Conservation (phyloP, 2,888 invertebrate species). For the Calephelis perditalis region DNA sequence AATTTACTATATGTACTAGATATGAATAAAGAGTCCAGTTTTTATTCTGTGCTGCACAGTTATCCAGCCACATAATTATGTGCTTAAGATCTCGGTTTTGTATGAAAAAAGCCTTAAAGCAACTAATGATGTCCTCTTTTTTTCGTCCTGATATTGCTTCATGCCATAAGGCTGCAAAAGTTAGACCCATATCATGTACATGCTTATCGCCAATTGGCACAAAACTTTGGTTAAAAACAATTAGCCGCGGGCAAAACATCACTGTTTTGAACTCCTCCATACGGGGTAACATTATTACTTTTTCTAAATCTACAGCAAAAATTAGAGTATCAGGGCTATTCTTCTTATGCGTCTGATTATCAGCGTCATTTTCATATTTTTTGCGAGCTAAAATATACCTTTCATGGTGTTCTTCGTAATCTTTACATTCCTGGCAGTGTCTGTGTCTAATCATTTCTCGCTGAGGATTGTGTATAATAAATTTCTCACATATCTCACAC, state of each 20-base stretch:
- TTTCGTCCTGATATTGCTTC: constrained; percentile 25
- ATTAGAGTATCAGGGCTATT: constrained; percentile 16
- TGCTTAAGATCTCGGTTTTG: constrained; percentile 19
- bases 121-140: constrained; percentile 27
- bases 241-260: constrained; percentile 17
- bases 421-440: constrained; percentile 20
- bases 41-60: constrained; percentile 33
- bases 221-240: constrained; percentile 16
- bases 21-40: constrained; percentile 32
- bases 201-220: constrained; percentile 14
- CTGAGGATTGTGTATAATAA: constrained; percentile 21
- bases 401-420: constrained; percentile 21
- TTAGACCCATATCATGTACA: background rate
- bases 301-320: constrained; percentile 27
- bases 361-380: constrained; percentile 23
- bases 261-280: constrained; percentile 17
- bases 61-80: constrained; percentile 33
- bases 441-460: constrained; percentile 21
- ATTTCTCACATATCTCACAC: constrained; percentile 23
- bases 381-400: constrained; percentile 22
- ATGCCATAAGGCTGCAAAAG: constrained; percentile 18
- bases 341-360: constrained; percentile 19
- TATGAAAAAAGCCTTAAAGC: constrained; percentile 26
- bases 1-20: constrained; percentile 22
- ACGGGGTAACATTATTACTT: constrained; percentile 33